Evolutionary conservation across 2,888 invertebrate genomes (phyloP), one percentile per base, ranked within the genome.

Genomic region (Mythimna vitellina): DNA sequence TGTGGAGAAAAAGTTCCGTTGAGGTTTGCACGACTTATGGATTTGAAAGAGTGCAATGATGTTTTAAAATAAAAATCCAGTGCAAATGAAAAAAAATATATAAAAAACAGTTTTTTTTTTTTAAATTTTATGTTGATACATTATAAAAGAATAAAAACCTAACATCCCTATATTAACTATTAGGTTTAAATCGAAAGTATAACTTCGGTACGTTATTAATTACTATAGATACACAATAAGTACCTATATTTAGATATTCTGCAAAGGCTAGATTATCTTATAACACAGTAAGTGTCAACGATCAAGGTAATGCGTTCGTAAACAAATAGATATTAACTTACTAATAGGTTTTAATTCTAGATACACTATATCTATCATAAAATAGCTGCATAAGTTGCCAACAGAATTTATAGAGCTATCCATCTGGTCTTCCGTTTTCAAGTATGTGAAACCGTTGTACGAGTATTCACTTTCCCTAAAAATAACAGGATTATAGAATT

Each of bases 1-100:
- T 42, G 51, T 14, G 9, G 3, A 10, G 8, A n/a, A 38, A 63
- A 78, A 78, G 49, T 49, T 78, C 32, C 22, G 3, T 4, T 38
- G n/a, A 2, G 7, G 58, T 7, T 58, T 38, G 12, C 6, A 22
- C 3, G 3, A 32, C 12, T 29, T 57, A 57, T n/a, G 4, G 3
- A 51, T 46, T 51, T 51, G 10, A 32, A 62, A 70, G 35, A 42
- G 32, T 73, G 32, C 60, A 49, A 38, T 22, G 5, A 25, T 8
- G 8, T 1, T 32, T 56, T 10, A 3, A 42, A 35, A 46, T 68
- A 22, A 1, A 46, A 6, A 10, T 29, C 4, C 1, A 20, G 0
- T 35, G 10, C 1, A 3, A 42, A 0, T 17, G 6, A 22, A 32
- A 76, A 65, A 35, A 12, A 0, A 1, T 1, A 20, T 20, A 7